phyloP scores from a whole-genome alignment of 1,140 invertebrate species.

The Drosophila ohnishii region DNA sequence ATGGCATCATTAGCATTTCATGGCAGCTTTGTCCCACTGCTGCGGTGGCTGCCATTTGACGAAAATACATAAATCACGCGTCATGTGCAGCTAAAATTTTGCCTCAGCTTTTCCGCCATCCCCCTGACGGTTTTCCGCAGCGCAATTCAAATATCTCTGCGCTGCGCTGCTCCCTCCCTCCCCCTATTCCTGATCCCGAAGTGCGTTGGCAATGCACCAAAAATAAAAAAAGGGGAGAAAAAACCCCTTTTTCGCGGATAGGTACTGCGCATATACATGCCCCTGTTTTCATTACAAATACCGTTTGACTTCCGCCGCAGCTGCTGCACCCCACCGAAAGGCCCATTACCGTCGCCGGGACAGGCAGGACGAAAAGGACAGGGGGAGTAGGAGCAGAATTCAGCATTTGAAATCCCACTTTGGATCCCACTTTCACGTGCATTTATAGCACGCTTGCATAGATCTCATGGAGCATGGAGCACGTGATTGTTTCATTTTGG shows the following conservation, averaged over 20 bases:
- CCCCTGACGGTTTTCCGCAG: background rate
- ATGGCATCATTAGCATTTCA: constrained; percentile 79
- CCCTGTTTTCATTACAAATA: constrained; percentile 81
- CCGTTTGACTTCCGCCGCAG: constrained; percentile 79
- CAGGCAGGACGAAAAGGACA: background rate
- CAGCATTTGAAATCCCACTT: constrained; percentile 54
- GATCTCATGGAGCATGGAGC: constrained; percentile 78
- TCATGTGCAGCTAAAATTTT: constrained; percentile 76
- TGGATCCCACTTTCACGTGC: constrained; percentile 78
- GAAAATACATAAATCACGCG: constrained; percentile 81
- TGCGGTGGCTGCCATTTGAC: constrained; percentile 77
- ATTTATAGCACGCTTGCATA: constrained; percentile 77
- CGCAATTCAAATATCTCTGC: constrained; percentile 73
- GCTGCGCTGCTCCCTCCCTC: background rate
- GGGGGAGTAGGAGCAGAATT: constrained; percentile 10
- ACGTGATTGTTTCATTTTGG: constrained; percentile 81
- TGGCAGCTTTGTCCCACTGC: constrained; percentile 59
- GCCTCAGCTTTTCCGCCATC: background rate
- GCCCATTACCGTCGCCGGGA: constrained; percentile 1
- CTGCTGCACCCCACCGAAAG: background rate
- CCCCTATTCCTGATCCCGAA: constrained; percentile 50
- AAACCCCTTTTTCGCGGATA: constrained; percentile 8
- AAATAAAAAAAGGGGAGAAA: constrained; percentile 5
- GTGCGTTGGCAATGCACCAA: constrained; percentile 78
- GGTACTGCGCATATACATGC: constrained; percentile 63